These are phyloP conservation scores for Rhincodon typus DNA, from an alignment of 2,797 vertebrate genomes.

Conservation along the genomic window DNA sequence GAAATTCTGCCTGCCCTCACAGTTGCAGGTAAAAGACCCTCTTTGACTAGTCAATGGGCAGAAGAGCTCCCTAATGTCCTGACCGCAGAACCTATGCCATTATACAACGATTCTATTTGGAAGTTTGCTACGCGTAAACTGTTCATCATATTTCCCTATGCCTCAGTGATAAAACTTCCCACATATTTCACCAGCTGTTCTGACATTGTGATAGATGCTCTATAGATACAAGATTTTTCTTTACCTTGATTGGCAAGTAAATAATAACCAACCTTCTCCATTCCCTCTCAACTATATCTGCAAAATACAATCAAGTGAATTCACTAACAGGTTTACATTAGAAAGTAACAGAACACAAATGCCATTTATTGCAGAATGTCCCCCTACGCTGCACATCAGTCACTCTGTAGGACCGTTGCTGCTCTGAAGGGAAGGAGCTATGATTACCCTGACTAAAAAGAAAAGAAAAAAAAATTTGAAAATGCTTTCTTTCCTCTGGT, in stretches of 20 bases:
- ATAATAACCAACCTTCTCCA: not conserved
- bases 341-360: not conserved
- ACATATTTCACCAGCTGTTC: not conserved
- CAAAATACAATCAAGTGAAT: not conserved
- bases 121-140: not conserved
- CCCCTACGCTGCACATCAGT: not conserved
- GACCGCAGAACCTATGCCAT: not conserved
- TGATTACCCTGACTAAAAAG: not conserved
- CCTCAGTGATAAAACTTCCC: not conserved
- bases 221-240: not conserved
- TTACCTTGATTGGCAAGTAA: not conserved
- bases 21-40: not conserved
- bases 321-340: not conserved
- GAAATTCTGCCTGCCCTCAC: not conserved
- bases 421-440: not conserved
- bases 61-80: not conserved
- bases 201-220: not conserved
- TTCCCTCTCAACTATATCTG: not conserved
- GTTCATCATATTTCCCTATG: too few relatives aligned
- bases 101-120: not conserved
- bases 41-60: too few relatives aligned
- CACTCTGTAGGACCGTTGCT: not conserved
- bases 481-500: not conserved
- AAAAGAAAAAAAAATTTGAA: not conserved
- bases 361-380: not conserved